Evolutionary conservation across 2,113 vertebrate genomes (phyloP).

Genomic region (Deroptyus accipitrinus): DNA sequence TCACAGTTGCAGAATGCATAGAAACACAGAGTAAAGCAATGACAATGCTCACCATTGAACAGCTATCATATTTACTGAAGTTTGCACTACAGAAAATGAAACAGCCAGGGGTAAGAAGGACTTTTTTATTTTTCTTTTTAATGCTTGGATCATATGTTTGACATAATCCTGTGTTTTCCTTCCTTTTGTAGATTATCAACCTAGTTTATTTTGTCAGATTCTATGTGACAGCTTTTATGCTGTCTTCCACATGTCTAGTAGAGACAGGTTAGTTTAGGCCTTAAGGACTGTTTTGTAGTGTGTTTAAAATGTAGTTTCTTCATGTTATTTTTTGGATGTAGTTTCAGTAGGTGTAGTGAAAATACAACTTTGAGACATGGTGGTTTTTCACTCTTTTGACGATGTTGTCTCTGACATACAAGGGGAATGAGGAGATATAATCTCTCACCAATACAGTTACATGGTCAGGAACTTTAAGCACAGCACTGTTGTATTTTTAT

Average conservation of each 20-base stretch:
- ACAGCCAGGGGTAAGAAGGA: constrained; percentile 92
- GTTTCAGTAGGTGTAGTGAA: neutral
- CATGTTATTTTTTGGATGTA: neutral
- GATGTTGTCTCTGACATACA: neutral
- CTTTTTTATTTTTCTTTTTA: neutral
- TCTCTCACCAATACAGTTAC: neutral
- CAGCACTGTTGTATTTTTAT: neutral
- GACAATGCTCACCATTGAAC: constrained; percentile 96
- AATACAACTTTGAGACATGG: neutral
- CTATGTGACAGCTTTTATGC: neutral
- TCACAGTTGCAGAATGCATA: constrained; percentile 98
- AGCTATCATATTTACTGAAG: constrained; percentile 97
- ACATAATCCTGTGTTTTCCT: neutral
- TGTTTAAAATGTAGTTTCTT: neutral
- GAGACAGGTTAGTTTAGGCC: neutral
- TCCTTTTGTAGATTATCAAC: neutral
- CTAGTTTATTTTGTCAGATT: neutral
- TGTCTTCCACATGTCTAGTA: neutral
- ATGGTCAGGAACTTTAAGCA: neutral
- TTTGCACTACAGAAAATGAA: constrained; percentile 99
- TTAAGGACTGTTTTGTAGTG: neutral
- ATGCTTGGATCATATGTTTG: neutral
- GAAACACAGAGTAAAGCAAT: constrained; percentile 99
- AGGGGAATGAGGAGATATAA: neutral
- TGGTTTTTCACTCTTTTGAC: neutral